Conservation (phyloP, 1,140 invertebrate species). For the Varroa destructor region DNA sequence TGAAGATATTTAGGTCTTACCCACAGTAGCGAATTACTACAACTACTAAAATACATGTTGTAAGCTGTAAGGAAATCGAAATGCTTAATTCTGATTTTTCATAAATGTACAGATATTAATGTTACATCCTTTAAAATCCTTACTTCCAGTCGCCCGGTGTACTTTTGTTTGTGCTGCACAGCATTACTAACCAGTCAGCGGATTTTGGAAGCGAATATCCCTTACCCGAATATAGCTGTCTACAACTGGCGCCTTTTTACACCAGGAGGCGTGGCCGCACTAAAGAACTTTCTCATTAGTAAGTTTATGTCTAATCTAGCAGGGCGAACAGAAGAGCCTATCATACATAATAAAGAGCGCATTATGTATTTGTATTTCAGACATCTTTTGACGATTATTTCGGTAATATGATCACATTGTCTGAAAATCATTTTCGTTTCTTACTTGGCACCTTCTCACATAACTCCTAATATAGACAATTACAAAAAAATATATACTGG, state of each 20-base stretch:
- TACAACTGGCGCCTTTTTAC: slow-evolving; percentile 63
- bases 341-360: slow-evolving; percentile 5
- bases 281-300: slow-evolving; percentile 55
- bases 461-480: slow-evolving; percentile 29
- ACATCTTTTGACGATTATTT: slow-evolving; percentile 20
- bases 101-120: too few species aligned
- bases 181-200: slow-evolving; percentile 56
- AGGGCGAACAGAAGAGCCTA: not conserved
- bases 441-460: slow-evolving; percentile 29
- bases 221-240: slow-evolving; percentile 46
- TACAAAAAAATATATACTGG: slow-evolving; percentile 10
- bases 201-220: slow-evolving; percentile 40
- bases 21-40: too few species aligned
- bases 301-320: slow-evolving; percentile 31
- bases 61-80: too few species aligned
- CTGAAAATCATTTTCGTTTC: not conserved
- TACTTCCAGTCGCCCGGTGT: slow-evolving; percentile 70
- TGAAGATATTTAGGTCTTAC: too few species aligned
- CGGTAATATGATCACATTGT: too few species aligned
- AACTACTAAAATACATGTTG: too few species aligned
- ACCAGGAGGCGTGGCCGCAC: slow-evolving; percentile 50
- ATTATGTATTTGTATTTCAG: slow-evolving; percentile 27
- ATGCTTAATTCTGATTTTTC: too few species aligned
- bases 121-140: slow-evolving; percentile 37
- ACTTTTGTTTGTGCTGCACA: slow-evolving; percentile 74